Conservation (phyloP, 2,797 vertebrate species). For the Thripadectes ignobilis region DNA sequence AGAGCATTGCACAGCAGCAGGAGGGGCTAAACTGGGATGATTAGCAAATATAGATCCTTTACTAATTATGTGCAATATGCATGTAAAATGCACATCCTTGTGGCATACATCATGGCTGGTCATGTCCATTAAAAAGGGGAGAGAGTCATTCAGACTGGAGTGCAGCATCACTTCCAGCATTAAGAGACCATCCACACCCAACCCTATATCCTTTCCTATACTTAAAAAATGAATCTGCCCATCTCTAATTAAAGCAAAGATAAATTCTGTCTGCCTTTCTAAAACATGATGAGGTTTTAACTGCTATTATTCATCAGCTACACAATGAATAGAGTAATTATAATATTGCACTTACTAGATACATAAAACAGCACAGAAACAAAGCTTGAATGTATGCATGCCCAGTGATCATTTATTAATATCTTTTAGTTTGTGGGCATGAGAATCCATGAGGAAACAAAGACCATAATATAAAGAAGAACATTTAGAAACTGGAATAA, state of each 20-base stretch:
- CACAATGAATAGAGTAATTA: neutral
- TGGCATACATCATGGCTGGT: neutral
- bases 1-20: neutral
- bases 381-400: neutral
- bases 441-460: neutral
- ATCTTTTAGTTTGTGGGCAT: neutral
- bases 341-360: neutral
- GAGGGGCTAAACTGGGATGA: neutral
- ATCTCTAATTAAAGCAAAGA: neutral
- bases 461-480: neutral
- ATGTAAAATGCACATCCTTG: neutral
- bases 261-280: neutral
- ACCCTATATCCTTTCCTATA: neutral
- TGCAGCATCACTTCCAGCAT: neutral
- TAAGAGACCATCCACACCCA: neutral
- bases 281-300: neutral
- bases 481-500: neutral
- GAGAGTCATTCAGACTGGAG: neutral
- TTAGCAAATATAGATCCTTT: neutral
- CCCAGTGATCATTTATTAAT: neutral
- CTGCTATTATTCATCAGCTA: neutral
- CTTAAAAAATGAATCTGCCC: neutral
- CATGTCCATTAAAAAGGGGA: neutral
- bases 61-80: neutral
- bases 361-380: neutral